Evolutionary conservation across 1,140 invertebrate species (phyloP), one percentile per base, ranked within the genome.

Genomic region (Diabrotica virgifera): DNA sequence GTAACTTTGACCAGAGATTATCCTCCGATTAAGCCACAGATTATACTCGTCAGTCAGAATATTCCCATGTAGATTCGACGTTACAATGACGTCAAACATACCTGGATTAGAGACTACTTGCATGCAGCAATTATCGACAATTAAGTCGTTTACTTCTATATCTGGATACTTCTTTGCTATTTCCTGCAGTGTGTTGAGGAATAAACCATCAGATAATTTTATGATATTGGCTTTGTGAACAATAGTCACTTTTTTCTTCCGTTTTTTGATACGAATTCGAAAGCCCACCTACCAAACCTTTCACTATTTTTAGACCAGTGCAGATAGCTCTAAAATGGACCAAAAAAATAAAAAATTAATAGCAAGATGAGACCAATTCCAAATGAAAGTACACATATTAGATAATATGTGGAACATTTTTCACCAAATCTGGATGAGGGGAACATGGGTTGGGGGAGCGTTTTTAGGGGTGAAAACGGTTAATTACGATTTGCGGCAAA

Each of bases 41-140:
- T n/a, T n/a, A n/a, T n/a, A n/a, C n/a, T n/a, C n/a, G 82, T 99
- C 99, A 77, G 97, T 95, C 8, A 99, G 86, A 75, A 99, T 98
- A 79, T 95, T 96, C 61, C 97, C 97, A 80, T 99, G 99, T 46
- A 99, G 82, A 83, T 99, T 99, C 10, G 96, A 96, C 72, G 95
- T 95, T 6, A 98, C 91, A 86, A 96, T 88, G 7, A 96, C 92
- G 77, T 96, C 94, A 76, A 96, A 96, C 73, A 90, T 86, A 60
- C 85, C 79, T n/a, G 86, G 86, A 67, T 86, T 83, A 8, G 91
- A 90, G 0, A 97, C 94, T 85, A 99, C 89, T 83, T 99, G 95
- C 96, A 99, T 99, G 53, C 96, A 97, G 74, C 92, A 95, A 80
- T 99, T 99, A 82, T 99, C 97, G 58, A 99, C 93, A 68, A 99